These are phyloP conservation scores for Thymallus thymallus DNA, from an alignment of 2,113 vertebrate species.

Conservation along the genomic window DNA sequence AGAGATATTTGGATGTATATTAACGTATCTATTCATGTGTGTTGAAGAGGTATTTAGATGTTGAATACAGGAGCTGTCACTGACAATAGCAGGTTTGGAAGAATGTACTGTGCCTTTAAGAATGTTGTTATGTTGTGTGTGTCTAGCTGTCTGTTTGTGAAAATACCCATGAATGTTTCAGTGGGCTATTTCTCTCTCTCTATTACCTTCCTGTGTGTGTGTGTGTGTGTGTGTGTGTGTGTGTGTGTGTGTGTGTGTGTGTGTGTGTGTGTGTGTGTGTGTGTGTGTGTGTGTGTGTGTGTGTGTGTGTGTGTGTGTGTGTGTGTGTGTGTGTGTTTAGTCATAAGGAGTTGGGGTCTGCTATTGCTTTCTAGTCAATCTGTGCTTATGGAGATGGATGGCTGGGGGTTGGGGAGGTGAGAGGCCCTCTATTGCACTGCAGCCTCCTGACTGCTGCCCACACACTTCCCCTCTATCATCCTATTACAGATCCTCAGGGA, in stretches of 20 bases:
- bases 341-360: constrained; percentile 37
- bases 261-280: too few species aligned
- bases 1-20: not conserved
- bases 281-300: constrained; percentile 9
- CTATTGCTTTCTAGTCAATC: constrained; percentile 43
- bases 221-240: too few species aligned
- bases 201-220: too few species aligned
- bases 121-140: not conserved
- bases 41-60: too few species aligned
- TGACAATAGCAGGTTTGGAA: not conserved
- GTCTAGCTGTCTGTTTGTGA: not conserved
- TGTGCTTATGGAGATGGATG: constrained; percentile 67
- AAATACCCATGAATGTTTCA: not conserved
- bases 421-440: constrained; percentile 61
- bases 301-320: constrained; percentile 4
- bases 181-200: not conserved
- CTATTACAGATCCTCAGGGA: constrained; percentile 71
- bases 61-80: not conserved
- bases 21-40: too few species aligned
- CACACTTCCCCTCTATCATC: constrained; percentile 75
- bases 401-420: constrained; percentile 55
- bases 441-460: constrained; percentile 66
- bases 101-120: not conserved
- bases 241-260: too few species aligned
- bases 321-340: constrained; percentile 13